Percentiles rank a stretch among this genome's conserved stretches.
Evolutionary conservation across 2,113 vertebrate genomes (phyloP).

Genomic region (Cynoglossus semilaevis): DNA sequence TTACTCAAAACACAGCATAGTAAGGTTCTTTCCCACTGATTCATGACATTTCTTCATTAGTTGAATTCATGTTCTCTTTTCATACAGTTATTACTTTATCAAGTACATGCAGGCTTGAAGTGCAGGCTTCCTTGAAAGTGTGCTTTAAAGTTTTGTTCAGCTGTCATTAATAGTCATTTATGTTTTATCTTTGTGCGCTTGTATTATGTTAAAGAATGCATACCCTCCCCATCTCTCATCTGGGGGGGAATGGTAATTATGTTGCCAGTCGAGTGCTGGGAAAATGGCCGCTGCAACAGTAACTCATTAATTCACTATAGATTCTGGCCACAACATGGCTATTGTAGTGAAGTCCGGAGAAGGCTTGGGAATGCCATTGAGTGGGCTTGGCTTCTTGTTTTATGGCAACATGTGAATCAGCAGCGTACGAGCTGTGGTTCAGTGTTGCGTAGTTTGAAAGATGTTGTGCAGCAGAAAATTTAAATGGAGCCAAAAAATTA

Average conservation of each 20-base stretch:
- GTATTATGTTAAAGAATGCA: slow-evolving; percentile 45
- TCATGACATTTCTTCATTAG: slow-evolving; percentile 8
- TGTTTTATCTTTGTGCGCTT: slow-evolving; percentile 39
- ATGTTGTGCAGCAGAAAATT: slow-evolving; percentile 37
- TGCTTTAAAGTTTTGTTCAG: slow-evolving; percentile 14
- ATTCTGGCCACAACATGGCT: slow-evolving; percentile 66
- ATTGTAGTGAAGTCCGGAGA: slow-evolving; percentile 71
- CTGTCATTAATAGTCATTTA: slow-evolving; percentile 39
- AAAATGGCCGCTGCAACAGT: slow-evolving; percentile 64
- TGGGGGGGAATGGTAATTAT: slow-evolving; percentile 55
- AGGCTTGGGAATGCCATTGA: slow-evolving; percentile 73
- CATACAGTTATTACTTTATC: slow-evolving; percentile 29
- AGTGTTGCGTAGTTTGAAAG: slow-evolving; percentile 32
- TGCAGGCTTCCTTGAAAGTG: slow-evolving; percentile 1
- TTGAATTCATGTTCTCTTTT: not conserved
- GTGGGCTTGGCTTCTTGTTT: slow-evolving; percentile 64
- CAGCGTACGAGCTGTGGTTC: slow-evolving; percentile 37
- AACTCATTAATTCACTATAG: slow-evolving; percentile 77
- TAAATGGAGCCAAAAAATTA: slow-evolving; percentile 16
- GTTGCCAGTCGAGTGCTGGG: slow-evolving; percentile 63
- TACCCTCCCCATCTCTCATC: slow-evolving; percentile 33
- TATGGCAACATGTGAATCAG: slow-evolving; percentile 50
- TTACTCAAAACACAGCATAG: too few relatives aligned
- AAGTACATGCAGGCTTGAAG: not conserved
- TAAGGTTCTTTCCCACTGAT: not conserved